phyloP scores from a whole-genome alignment of 2,888 invertebrate species.

The Pterostichus madidus region DNA sequence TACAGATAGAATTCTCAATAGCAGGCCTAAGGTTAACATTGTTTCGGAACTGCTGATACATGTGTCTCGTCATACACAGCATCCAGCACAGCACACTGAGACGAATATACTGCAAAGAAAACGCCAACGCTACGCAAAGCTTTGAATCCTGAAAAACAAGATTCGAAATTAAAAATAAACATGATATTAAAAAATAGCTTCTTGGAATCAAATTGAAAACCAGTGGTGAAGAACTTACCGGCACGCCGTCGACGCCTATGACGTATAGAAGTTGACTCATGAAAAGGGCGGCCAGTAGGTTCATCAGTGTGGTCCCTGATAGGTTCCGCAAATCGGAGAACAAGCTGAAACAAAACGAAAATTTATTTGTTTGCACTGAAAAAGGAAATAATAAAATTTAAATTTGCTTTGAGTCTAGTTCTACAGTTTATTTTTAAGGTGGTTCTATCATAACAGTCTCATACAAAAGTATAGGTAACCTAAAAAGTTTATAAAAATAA shows the following conservation, averaged over 20 bases:
- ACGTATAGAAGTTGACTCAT: constrained; percentile 85
- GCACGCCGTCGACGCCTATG: constrained; percentile 83
- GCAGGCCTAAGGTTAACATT: constrained; percentile 77
- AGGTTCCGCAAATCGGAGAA: constrained; percentile 84
- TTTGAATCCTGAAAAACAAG: constrained; percentile 80
- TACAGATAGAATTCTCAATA: constrained; percentile 77
- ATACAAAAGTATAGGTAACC: too few relatives aligned
- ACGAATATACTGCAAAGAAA: constrained; percentile 83
- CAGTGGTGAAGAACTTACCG: constrained; percentile 76
- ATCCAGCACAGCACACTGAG: constrained; percentile 85
- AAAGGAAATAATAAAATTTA: too few relatives aligned
- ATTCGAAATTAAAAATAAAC: constrained; percentile 62
- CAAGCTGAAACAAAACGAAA: constrained; percentile 79
- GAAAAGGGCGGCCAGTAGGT: constrained; percentile 83
- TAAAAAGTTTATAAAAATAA: too few relatives aligned
- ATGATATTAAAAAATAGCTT: constrained; percentile 8
- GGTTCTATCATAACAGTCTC: too few relatives aligned
- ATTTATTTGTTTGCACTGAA: too few relatives aligned
- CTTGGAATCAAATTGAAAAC: constrained; percentile 17
- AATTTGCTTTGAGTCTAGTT: too few relatives aligned
- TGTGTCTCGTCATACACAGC: constrained; percentile 83
- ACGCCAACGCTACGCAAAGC: constrained; percentile 81
- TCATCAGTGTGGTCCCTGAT: constrained; percentile 84
- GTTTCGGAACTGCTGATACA: constrained; percentile 79
- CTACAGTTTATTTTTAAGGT: too few relatives aligned